Conservation (phyloP, 2,797 vertebrate genomes). For the Enteromius afrohamiltoni region DNA sequence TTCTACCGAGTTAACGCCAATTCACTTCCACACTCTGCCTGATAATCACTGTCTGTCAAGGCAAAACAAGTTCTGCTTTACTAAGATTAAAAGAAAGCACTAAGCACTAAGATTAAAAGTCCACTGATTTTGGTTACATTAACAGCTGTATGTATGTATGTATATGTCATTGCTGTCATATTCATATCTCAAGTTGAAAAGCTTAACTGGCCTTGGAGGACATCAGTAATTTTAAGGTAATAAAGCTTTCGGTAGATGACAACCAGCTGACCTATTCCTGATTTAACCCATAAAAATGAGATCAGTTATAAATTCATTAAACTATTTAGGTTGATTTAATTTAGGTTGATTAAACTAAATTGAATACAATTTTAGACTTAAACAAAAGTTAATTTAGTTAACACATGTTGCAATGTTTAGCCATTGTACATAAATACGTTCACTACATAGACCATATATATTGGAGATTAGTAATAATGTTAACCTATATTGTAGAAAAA, state of each 20-base stretch:
- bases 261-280: neutral
- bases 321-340: neutral
- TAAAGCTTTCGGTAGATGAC: neutral
- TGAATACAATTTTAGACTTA: neutral
- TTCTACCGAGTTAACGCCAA: neutral
- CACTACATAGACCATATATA: neutral
- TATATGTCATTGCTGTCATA: neutral
- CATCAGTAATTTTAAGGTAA: neutral
- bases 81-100: constrained; percentile 12
- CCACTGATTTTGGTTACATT: neutral
- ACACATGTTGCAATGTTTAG: neutral
- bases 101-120: constrained; percentile 16
- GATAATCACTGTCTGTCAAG: neutral
- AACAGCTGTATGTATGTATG: neutral
- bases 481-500: neutral
- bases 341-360: neutral
- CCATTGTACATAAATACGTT: neutral
- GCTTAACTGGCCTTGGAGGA: neutral
- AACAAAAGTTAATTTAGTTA: neutral
- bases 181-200: neutral
- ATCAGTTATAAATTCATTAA: neutral
- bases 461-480: neutral
- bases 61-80: constrained; percentile 9
- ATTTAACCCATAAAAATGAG: neutral
- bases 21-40: neutral